Evolutionary conservation across 2,797 vertebrate genomes (phyloP), one percentile per base, ranked within the genome.

Genomic region (Clarias fuscus): DNA sequence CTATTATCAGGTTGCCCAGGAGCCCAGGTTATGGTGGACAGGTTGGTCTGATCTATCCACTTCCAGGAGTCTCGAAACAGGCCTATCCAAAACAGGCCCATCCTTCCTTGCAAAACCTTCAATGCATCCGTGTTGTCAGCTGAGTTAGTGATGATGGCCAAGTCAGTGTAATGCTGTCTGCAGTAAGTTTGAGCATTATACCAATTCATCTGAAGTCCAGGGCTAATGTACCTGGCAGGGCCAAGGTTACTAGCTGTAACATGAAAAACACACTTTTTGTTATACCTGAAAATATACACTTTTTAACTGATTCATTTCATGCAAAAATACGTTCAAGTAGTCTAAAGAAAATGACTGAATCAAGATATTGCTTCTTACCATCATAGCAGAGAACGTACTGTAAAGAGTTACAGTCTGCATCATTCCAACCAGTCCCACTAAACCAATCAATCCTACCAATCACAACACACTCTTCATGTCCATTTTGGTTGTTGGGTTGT

Each of bases 51-150:
- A 37, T 86, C 18, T n/a, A 67, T 82, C 85, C 85, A 82, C 62
- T 75, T 82, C 85, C 85, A 86, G 17, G 58, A n/a, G 40, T 86
- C 78, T 61, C 59, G 40, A 53, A 82, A 24, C 20, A 86, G 70
- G 20, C 85, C 85, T 30, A 82, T 13, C 85, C 85, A 86, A 8
- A 17, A 48, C 43, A 48, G 43, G 8, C 43, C 43, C 7, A 48
- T 48, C 48, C 1, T 48, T 48, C 48, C 48, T 48, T 48, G 48
- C 48, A 48, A 48, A 48, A 48, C 10, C 0, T 10, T 48, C 1
- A 48, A 11, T 11, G 48, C 10, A 20, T 7, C 18, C 0, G 0
- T 1, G 20, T 11, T 5, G 40, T 67, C 73, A 67, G 20, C 18
- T 0, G 3, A 24, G 13, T 76, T 4, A 33, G 4, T 53, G 17